Evolutionary conservation across 2,797 vertebrate species (phyloP).

Genomic region (Limnodromus scolopaceus): DNA sequence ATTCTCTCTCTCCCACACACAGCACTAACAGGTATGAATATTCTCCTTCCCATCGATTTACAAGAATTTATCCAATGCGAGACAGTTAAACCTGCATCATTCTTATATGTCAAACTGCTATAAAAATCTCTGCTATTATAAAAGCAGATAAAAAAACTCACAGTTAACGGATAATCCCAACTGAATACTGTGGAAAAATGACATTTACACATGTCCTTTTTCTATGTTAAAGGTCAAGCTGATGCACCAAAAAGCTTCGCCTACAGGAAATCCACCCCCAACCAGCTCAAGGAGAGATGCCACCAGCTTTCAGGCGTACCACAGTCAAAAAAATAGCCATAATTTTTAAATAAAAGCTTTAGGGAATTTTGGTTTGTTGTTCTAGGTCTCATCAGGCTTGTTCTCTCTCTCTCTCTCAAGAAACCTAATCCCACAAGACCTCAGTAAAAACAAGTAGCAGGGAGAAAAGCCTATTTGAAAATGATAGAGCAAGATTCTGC

Average conservation of each 20-base stretch:
- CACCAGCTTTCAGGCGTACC: neutral
- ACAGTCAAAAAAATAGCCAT: neutral
- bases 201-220: slow-evolving; percentile 28
- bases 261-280: neutral
- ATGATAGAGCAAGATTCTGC: neutral
- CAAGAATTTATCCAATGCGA: fast-evolving
- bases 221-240: slow-evolving; percentile 30
- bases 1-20: neutral
- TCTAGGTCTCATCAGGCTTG: neutral
- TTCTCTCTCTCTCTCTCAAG: neutral
- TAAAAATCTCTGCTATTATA: neutral
- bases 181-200: neutral
- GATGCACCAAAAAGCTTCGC: neutral
- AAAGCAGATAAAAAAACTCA: neutral
- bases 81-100: neutral
- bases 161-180: neutral
- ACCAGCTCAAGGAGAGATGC: neutral
- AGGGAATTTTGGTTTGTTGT: neutral
- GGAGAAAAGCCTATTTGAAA: neutral
- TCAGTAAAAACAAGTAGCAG: neutral
- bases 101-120: neutral
- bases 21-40: neutral
- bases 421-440: neutral
- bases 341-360: neutral
- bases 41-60: neutral